A percentile compares a stretch with the other conserved stretches of the same genome.
These are phyloP conservation scores for Halichoeres trimaculatus DNA, from an alignment of 2,113 vertebrate genomes.

Conservation along the genomic window DNA sequence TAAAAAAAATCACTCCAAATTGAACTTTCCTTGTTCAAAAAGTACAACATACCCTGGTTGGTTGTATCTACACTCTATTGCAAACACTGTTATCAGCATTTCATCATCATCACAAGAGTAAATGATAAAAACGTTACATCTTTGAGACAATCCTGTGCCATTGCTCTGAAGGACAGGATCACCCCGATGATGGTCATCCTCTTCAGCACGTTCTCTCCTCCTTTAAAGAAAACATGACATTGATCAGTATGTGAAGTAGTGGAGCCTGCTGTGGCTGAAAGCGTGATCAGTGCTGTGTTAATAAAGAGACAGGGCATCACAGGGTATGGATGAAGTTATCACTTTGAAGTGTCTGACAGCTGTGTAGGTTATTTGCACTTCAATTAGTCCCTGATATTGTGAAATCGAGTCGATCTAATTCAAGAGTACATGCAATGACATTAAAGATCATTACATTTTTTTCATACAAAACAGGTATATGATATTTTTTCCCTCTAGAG, in stretches of 20 bases:
- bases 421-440: too few relatives aligned
- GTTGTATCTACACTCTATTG: not conserved
- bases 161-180: conserved; percentile 90
- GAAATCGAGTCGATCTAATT: not conserved
- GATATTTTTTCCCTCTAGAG: too few relatives aligned
- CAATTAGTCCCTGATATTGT: not conserved
- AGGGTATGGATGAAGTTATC: not conserved
- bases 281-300: not conserved
- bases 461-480: too few relatives aligned
- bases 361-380: conserved; percentile 9
- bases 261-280: not conserved
- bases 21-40: not conserved
- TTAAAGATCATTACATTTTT: too few relatives aligned
- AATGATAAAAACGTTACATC: conserved; percentile 80
- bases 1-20: too few relatives aligned
- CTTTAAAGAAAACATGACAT: conserved; percentile 71
- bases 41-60: not conserved
- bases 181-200: conserved; percentile 96
- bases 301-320: not conserved
- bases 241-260: not conserved
- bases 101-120: not conserved
- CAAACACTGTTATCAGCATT: not conserved
- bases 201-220: conserved; percentile 90
- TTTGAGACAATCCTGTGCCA: conserved; percentile 89
- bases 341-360: not conserved